Evolutionary conservation across 2,888 invertebrate species (phyloP).

Genomic region (Ernsta delagoae): DNA sequence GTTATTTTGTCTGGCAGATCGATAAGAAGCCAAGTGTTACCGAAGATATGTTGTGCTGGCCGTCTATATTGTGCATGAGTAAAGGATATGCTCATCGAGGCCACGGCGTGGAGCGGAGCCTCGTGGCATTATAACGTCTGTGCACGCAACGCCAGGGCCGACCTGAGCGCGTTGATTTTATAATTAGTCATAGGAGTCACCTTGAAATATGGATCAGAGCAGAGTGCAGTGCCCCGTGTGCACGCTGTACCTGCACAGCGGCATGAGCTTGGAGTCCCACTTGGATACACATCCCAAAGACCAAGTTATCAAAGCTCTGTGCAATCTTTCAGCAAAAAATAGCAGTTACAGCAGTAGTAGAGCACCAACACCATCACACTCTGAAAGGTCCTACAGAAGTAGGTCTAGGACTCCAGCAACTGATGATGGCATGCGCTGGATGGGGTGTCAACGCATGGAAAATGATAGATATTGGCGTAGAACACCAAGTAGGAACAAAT

Average conservation of each 20-base stretch:
- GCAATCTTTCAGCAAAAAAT: conserved; percentile 75
- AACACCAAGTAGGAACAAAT: conserved; percentile 69
- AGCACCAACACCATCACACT: conserved; percentile 69
- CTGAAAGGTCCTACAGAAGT: conserved; percentile 73
- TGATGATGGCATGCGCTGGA: conserved; percentile 68
- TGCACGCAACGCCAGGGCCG: conserved; percentile 46
- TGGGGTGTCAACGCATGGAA: conserved; percentile 60
- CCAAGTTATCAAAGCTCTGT: conserved; percentile 93
- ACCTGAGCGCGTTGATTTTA: conserved; percentile 46
- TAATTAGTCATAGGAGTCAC: conserved; percentile 44
- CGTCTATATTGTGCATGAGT: conserved; percentile 68
- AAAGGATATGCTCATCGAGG: conserved; percentile 76
- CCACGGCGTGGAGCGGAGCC: conserved; percentile 63
- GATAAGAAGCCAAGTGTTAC: conserved; percentile 73
- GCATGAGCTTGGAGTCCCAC: conserved; percentile 92
- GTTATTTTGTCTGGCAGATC: conserved; percentile 79
- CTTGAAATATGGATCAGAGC: conserved; percentile 71
- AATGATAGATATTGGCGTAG: conserved; percentile 74
- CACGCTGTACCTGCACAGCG: conserved; percentile 92
- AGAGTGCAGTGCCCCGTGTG: conserved; percentile 91
- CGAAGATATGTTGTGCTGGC: conserved; percentile 74
- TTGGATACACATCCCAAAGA: conserved; percentile 95
- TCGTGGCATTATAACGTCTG: conserved; percentile 55
- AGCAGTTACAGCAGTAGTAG: conserved; percentile 71
- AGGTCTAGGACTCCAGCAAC: conserved; percentile 69